Evolutionary conservation across 2,888 invertebrate species (phyloP).

Genomic region (Hypena proboscidalis): DNA sequence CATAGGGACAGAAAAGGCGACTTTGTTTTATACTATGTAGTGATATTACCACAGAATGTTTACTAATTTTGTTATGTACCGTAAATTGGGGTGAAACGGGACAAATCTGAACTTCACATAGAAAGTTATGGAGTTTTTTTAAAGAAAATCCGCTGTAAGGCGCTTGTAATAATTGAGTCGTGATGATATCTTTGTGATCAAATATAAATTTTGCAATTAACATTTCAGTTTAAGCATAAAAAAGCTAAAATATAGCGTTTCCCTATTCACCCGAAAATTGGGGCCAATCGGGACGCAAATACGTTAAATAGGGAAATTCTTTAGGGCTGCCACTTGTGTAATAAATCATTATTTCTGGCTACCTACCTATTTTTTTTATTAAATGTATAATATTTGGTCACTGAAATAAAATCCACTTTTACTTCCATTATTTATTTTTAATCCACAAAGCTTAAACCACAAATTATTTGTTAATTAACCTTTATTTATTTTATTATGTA

Average conservation of each 20-base stretch:
- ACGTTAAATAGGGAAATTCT: slow-evolving; percentile 8
- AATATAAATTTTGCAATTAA: slow-evolving; percentile 9
- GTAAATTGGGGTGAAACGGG: slow-evolving; percentile 11
- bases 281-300: slow-evolving; percentile 4
- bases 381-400: no score
- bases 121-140: slow-evolving; percentile 5
- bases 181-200: slow-evolving; percentile 8
- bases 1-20: no score
- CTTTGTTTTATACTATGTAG: no score
- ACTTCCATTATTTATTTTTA: no score
- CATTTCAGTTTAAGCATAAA: slow-evolving; percentile 7
- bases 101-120: slow-evolving; percentile 8
- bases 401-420: no score
- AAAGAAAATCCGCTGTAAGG: slow-evolving; percentile 4
- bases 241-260: slow-evolving; percentile 7
- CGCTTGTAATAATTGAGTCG: slow-evolving; percentile 12
- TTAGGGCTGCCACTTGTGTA: slow-evolving; percentile 7
- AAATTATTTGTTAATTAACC: no score
- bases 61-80: no score
- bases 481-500: slow-evolving; percentile 30
- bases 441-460: no score
- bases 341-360: not conserved
- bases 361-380: not conserved
- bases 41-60: no score
- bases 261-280: slow-evolving; percentile 6